Percentiles rank a stretch among this genome's conserved stretches.
Evolutionary conservation across 2,888 invertebrate species (phyloP).

Genomic region (Platerodrilus igneus): DNA sequence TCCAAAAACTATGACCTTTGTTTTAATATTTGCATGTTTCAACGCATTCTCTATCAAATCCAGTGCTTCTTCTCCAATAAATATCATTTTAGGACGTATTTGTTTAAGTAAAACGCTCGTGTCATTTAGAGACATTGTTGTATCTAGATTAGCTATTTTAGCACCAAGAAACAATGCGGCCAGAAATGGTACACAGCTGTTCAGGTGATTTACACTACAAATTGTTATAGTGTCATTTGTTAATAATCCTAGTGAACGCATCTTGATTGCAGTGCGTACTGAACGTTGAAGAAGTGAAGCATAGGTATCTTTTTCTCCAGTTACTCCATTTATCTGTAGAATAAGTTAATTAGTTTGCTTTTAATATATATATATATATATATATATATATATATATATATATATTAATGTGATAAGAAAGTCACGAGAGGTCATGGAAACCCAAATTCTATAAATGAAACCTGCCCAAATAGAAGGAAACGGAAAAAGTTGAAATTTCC

Average conservation of each 20-base stretch:
- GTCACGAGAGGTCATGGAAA: too few relatives aligned
- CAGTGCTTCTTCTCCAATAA: slow-evolving; percentile 28
- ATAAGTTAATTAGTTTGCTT: not conserved
- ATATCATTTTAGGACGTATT: slow-evolving; percentile 32
- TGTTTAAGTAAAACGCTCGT: slow-evolving; percentile 29
- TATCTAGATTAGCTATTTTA: slow-evolving; percentile 35
- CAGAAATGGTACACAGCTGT: slow-evolving; percentile 48
- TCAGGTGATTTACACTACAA: slow-evolving; percentile 49
- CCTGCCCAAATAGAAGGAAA: too few relatives aligned
- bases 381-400: too few relatives aligned
- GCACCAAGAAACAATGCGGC: slow-evolving; percentile 49
- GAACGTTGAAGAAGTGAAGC: slow-evolving; percentile 31
- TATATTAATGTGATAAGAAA: too few relatives aligned
- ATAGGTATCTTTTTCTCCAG: slow-evolving; percentile 39
- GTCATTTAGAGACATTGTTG: slow-evolving; percentile 29
- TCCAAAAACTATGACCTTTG: slow-evolving; percentile 37
- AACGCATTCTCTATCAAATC: slow-evolving; percentile 24
- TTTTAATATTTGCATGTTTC: slow-evolving; percentile 26
- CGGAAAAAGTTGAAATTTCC: too few relatives aligned
- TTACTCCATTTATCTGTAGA: slow-evolving; percentile 17
- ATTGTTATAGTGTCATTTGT: slow-evolving; percentile 48
- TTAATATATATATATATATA: not conserved
- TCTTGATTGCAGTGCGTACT: slow-evolving; percentile 9
- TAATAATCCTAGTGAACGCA: slow-evolving; percentile 39
- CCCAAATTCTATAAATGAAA: too few relatives aligned